Conservation (phyloP, 2,113 vertebrate species). For the Leucopsar rothschildi region DNA sequence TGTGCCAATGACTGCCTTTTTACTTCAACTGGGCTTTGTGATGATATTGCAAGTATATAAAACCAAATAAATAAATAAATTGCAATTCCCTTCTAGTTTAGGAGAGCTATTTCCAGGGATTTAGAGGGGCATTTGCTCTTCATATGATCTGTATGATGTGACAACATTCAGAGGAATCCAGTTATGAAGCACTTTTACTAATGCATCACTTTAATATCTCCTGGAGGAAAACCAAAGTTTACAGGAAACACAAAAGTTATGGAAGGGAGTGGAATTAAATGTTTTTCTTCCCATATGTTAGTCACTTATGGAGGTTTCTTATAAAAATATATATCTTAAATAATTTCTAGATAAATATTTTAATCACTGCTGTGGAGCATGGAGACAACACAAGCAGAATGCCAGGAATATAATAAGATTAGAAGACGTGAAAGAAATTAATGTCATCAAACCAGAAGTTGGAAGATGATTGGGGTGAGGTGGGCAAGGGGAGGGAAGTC, state of each 20-base stretch:
- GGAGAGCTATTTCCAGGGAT: neutral
- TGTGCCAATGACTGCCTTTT: neutral
- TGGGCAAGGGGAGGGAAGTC: rapidly evolving
- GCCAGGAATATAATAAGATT: neutral
- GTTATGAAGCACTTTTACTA: neutral
- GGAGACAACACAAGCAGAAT: neutral
- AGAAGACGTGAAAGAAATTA: neutral
- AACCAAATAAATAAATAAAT: neutral
- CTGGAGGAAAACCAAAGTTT: neutral
- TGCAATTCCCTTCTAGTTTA: rapidly evolving
- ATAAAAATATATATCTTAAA: neutral
- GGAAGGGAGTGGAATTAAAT: neutral
- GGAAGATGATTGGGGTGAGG: rapidly evolving
- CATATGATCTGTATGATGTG: neutral
- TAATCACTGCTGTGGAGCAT: neutral
- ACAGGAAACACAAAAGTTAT: neutral
- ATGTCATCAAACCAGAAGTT: neutral
- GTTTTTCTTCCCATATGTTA: neutral
- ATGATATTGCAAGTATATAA: neutral
- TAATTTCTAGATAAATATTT: neutral
- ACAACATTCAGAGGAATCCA: neutral
- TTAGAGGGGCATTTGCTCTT: neutral
- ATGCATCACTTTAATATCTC: neutral
- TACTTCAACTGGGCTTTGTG: neutral
- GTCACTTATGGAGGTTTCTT: neutral